A percentile compares a stretch with the other conserved stretches of the same genome.
Conservation (phyloP, 2,888 invertebrate genomes). For the Hirtodrosophila cameraria region DNA sequence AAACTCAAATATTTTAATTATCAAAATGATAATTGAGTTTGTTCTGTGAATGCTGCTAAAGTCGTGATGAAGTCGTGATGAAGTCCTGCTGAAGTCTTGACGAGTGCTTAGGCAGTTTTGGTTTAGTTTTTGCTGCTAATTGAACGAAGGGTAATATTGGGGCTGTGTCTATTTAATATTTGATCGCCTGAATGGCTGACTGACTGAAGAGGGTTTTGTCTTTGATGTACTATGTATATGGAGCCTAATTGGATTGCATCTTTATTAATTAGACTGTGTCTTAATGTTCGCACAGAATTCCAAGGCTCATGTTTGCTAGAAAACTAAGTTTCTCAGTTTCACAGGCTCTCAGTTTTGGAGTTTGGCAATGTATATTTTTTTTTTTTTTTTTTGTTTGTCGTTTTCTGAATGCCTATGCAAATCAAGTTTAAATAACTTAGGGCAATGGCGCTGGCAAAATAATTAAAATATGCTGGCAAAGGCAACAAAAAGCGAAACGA, state of each 20-base stretch:
- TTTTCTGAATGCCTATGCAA: constrained; percentile 52
- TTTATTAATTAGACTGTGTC: constrained; percentile 66
- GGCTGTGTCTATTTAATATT: constrained; percentile 63
- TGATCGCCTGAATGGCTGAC: constrained; percentile 50
- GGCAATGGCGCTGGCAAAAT: constrained; percentile 54
- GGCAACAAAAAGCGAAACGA: constrained; percentile 53
- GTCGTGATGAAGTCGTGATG: not conserved
- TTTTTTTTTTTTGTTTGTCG: too few species aligned
- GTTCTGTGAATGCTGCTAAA: constrained; percentile 1
- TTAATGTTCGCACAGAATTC: constrained; percentile 34
- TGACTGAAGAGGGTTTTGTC: constrained; percentile 12
- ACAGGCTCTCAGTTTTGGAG: not conserved
- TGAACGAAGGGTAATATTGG: constrained; percentile 23
- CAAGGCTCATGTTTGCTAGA: constrained; percentile 3
- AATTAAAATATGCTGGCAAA: constrained; percentile 72
- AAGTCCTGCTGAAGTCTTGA: not conserved
- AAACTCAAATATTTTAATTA: constrained; percentile 70
- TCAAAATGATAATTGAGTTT: constrained; percentile 70
- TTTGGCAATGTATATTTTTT: too few species aligned
- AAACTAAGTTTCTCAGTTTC: constrained; percentile 8
- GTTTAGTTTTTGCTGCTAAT: constrained; percentile 49
- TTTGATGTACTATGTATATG: constrained; percentile 71
- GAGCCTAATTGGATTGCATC: constrained; percentile 71
- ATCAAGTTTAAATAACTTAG: constrained; percentile 61
- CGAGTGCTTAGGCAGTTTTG: constrained; percentile 44